phyloP scores from a whole-genome alignment of 2,797 vertebrate genomes.

The Momotus momota region DNA sequence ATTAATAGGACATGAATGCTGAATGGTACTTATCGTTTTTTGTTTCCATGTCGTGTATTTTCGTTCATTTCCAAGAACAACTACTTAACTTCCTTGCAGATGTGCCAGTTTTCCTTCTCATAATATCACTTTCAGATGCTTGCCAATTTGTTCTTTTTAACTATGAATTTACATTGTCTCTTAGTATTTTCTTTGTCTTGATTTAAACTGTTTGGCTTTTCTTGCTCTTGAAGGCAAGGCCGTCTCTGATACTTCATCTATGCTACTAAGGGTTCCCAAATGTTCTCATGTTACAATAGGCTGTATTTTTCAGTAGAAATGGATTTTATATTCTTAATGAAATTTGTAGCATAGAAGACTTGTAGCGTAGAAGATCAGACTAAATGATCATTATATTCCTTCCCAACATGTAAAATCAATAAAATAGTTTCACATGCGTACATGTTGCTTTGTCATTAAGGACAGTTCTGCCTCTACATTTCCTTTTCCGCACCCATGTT shows the following conservation, averaged over 20 bases:
- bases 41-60: conserved; percentile 65
- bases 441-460: not conserved
- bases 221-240: not conserved
- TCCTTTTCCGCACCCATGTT: not conserved
- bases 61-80: conserved; percentile 67
- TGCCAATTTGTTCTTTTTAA: conserved; percentile 49
- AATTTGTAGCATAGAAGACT: not conserved
- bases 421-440: not conserved
- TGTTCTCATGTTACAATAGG: not conserved
- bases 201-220: conserved; percentile 59
- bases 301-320: conserved; percentile 16
- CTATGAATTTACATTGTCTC: conserved; percentile 44
- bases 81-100: conserved; percentile 46
- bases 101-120: conserved; percentile 41
- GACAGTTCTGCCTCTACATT: not conserved
- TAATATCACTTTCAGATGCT: conserved; percentile 24
- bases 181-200: conserved; percentile 63
- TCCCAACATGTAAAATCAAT: not conserved
- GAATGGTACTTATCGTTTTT: conserved; percentile 71
- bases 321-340: conserved; percentile 4
- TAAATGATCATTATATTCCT: not conserved
- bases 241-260: conserved; percentile 50
- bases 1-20: conserved; percentile 60
- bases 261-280: conserved; percentile 54
- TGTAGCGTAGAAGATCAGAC: not conserved